phyloP scores from a whole-genome alignment of 2,888 invertebrate genomes.

The Lepetodrilus schrolli region DNA sequence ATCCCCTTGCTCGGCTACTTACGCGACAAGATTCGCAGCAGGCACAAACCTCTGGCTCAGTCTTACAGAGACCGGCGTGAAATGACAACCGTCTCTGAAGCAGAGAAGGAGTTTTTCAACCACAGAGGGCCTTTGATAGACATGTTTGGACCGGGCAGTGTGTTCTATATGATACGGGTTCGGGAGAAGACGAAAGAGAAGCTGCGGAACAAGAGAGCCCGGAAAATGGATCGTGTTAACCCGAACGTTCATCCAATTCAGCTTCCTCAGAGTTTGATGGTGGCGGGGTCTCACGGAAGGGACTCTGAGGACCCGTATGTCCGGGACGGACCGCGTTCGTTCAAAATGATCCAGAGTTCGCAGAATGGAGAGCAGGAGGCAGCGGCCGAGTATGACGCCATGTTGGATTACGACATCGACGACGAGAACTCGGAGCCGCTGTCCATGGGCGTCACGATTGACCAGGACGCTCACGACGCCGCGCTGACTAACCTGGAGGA shows the following conservation, averaged over 20 bases:
- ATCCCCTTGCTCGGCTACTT: slow-evolving; percentile 64
- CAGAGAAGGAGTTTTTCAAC: slow-evolving; percentile 62
- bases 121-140: slow-evolving; percentile 68
- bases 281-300: neutral
- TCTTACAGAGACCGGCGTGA: slow-evolving; percentile 40
- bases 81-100: slow-evolving; percentile 55
- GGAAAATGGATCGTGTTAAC: slow-evolving; percentile 32
- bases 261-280: neutral
- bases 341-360: slow-evolving; percentile 34
- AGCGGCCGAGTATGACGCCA: neutral
- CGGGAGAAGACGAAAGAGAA: slow-evolving; percentile 44
- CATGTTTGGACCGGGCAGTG: slow-evolving; percentile 71
- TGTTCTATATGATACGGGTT: slow-evolving; percentile 67
- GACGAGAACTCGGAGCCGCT: slow-evolving; percentile 34
- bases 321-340: slow-evolving; percentile 31
- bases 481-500: slow-evolving; percentile 61
- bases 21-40: slow-evolving; percentile 44
- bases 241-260: slow-evolving; percentile 33
- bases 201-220: slow-evolving; percentile 36
- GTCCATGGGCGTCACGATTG: slow-evolving; percentile 31
- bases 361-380: slow-evolving; percentile 19
- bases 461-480: slow-evolving; percentile 54
- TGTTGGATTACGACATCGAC: slow-evolving; percentile 29
- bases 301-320: slow-evolving; percentile 2
- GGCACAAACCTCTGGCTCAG: slow-evolving; percentile 45